These are phyloP conservation scores for Ginglymostoma cirratum DNA, from an alignment of 2,113 vertebrate species.

Conservation along the genomic window DNA sequence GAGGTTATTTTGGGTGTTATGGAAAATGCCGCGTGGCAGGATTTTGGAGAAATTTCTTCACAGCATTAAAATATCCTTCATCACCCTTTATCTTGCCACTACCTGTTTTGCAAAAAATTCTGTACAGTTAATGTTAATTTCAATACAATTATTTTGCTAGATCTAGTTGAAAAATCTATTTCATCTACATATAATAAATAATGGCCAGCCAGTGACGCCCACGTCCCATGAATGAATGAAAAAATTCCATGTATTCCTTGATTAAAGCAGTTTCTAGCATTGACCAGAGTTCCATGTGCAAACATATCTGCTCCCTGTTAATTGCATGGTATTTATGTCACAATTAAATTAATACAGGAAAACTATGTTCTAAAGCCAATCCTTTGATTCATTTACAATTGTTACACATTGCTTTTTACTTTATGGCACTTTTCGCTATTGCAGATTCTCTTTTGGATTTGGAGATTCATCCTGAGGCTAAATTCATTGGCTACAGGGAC, in stretches of 20 bases:
- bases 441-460: background rate
- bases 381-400: background rate
- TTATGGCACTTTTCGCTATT: background rate
- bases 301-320: background rate
- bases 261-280: constrained; percentile 3
- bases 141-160: background rate
- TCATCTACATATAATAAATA: background rate
- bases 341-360: background rate
- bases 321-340: background rate
- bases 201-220: too few species aligned
- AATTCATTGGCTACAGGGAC: background rate
- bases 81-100: background rate
- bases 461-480: background rate
- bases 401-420: background rate
- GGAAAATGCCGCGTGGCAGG: background rate
- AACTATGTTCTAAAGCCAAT: background rate
- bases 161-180: background rate
- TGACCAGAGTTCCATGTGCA: background rate
- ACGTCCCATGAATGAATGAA: too few species aligned
- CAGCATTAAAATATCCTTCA: background rate
- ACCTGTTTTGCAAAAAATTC: background rate
- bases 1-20: background rate
- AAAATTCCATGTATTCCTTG: too few species aligned
- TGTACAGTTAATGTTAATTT: background rate
- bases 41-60: background rate